A percentile compares a stretch with the other conserved stretches of the same genome.
These are phyloP conservation scores for Cremastobaeus sp. DNA, from an alignment of 2,888 invertebrate genomes.

Conservation along the genomic window DNA sequence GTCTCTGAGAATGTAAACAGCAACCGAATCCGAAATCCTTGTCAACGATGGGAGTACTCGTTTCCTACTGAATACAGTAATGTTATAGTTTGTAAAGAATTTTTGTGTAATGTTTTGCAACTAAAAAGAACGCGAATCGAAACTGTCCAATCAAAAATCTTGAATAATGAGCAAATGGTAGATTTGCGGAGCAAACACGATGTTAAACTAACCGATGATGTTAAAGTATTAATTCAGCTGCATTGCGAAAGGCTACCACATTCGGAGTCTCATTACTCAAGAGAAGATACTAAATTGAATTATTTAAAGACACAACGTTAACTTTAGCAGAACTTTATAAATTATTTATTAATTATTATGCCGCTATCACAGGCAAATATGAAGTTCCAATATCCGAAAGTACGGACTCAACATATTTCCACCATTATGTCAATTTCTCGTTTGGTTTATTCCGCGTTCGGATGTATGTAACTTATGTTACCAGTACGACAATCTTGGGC, in stretches of 20 bases:
- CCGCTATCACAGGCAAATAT: constrained; percentile 12
- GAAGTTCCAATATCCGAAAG: constrained; percentile 10
- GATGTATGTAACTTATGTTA: too few species aligned
- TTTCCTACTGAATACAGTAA: constrained; percentile 2
- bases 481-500: too few species aligned
- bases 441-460: constrained; percentile 17
- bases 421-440: constrained; percentile 33
- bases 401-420: constrained; percentile 26
- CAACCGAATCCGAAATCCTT: too few species aligned
- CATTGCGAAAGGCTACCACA: constrained; percentile 41
- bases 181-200: constrained; percentile 8
- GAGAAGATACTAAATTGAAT: constrained; percentile 19
- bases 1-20: too few species aligned
- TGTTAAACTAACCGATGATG: constrained; percentile 24
- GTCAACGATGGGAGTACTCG: constrained; percentile 2
- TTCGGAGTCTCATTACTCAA: constrained; percentile 38
- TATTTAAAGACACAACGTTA: constrained; percentile 36
- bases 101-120: too few species aligned
- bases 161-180: background rate
- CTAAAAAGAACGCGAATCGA: background rate
- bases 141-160: background rate
- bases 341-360: constrained; percentile 22
- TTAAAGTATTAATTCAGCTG: constrained; percentile 22
- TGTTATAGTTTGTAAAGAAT: too few species aligned
- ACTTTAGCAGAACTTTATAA: background rate